Evolutionary conservation across 2,797 vertebrate genomes (phyloP).

Genomic region (Choloepus didactylus): DNA sequence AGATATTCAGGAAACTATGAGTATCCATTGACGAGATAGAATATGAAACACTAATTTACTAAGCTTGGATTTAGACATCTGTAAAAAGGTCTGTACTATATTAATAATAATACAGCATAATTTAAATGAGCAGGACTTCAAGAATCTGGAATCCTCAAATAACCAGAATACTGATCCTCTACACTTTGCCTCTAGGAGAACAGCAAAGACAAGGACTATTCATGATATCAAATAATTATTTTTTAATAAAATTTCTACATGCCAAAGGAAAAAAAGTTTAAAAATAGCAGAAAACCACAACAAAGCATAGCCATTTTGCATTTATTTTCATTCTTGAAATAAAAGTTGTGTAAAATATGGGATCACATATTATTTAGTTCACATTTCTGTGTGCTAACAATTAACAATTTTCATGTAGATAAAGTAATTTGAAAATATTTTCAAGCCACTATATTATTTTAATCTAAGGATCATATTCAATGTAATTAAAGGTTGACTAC

Average conservation of each 20-base stretch:
- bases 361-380: not conserved
- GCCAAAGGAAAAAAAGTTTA: not conserved
- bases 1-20: not conserved
- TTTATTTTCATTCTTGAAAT: not conserved
- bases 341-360: not conserved
- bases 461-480: not conserved
- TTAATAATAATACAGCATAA: not conserved
- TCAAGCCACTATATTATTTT: not conserved
- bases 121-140: not conserved
- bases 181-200: not conserved
- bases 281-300: not conserved
- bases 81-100: not conserved
- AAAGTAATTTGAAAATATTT: not conserved
- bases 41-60: not conserved
- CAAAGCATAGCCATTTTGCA: not conserved
- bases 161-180: not conserved
- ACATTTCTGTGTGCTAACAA: not conserved
- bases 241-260: not conserved
- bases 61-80: not conserved
- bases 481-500: not conserved
- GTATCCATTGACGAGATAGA: not conserved
- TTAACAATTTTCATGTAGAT: not conserved
- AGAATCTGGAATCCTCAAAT: conserved; percentile 1
- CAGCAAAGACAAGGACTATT: not conserved
- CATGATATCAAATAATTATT: not conserved